Evolutionary conservation across 1,140 invertebrate genomes (phyloP).

Genomic region (Dendrolimus kikuchii): DNA sequence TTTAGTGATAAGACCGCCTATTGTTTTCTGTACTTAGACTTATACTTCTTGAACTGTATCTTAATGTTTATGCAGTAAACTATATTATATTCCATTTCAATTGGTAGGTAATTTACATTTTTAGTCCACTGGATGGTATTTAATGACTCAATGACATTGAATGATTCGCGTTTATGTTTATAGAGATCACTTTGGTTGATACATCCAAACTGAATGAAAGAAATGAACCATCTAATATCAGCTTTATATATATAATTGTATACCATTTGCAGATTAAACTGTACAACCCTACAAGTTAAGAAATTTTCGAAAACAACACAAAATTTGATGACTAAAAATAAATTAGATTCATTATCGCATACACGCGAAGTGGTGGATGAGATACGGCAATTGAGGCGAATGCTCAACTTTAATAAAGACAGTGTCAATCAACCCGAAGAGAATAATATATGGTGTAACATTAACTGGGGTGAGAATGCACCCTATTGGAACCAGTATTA

Average conservation of each 20-base stretch:
- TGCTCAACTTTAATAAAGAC: slow-evolving; percentile 42
- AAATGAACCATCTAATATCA: too few species aligned
- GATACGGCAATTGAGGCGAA: slow-evolving; percentile 44
- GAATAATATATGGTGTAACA: slow-evolving; percentile 38
- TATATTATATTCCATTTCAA: too few species aligned
- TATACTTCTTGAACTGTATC: too few species aligned
- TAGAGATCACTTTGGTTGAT: background rate
- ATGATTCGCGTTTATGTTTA: background rate
- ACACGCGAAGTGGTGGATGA: slow-evolving; percentile 46
- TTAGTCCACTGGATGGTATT: too few species aligned
- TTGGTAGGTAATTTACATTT: too few species aligned
- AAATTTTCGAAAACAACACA: slow-evolving; percentile 56
- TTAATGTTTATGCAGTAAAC: too few species aligned
- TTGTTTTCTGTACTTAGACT: too few species aligned
- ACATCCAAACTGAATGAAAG: background rate
- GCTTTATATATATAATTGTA: too few species aligned
- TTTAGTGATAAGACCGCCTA: too few species aligned
- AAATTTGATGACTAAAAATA: slow-evolving; percentile 50
- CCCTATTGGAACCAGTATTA: slow-evolving; percentile 67
- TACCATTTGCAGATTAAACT: slow-evolving; percentile 44
- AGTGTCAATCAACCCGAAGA: slow-evolving; percentile 10
- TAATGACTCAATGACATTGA: too few species aligned
- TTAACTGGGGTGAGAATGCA: slow-evolving; percentile 61
- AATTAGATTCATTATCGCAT: slow-evolving; percentile 33
- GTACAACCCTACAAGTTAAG: slow-evolving; percentile 45